Conservation (phyloP, 2,797 vertebrate genomes). For the Odontamblyopus rebecca region DNA sequence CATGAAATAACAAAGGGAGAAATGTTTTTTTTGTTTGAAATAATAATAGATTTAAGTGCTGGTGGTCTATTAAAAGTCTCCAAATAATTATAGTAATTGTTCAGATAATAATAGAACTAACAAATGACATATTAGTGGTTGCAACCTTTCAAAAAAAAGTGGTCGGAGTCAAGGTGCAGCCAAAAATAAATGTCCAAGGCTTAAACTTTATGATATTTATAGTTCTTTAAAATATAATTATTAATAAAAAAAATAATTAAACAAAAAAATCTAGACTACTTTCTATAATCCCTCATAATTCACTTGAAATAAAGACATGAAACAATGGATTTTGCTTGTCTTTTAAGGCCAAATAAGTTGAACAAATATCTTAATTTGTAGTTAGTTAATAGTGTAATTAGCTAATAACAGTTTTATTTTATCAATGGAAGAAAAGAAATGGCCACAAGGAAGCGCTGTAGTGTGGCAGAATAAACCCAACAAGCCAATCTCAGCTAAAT, state of each 20-base stretch:
- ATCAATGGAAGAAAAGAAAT: not conserved
- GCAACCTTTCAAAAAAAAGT: not conserved
- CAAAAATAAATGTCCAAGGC: not conserved
- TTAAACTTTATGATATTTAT: too few relatives aligned
- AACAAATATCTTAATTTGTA: not conserved
- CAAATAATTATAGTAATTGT: not conserved
- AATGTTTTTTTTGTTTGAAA: not conserved
- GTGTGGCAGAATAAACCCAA: not conserved
- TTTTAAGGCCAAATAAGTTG: not conserved
- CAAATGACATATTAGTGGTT: not conserved
- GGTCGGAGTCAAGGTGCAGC: too few relatives aligned
- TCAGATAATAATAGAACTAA: not conserved
- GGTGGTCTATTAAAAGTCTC: not conserved
- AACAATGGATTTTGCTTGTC: not conserved
- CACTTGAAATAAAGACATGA: not conserved
- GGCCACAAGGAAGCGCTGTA: constrained; percentile 1
- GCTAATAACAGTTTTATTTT: not conserved
- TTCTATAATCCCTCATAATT: not conserved
- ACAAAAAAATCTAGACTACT: not conserved
- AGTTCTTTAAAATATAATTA: too few relatives aligned
- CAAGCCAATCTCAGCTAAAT: not conserved
- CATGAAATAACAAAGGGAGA: not conserved
- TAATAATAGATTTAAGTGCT: not conserved
- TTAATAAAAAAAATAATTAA: not conserved
- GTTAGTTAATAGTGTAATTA: not conserved